Percentiles rank a stretch among this genome's conserved stretches.
Evolutionary conservation across 2,113 vertebrate species (phyloP).

Genomic region (Trochalopteron elliotii): DNA sequence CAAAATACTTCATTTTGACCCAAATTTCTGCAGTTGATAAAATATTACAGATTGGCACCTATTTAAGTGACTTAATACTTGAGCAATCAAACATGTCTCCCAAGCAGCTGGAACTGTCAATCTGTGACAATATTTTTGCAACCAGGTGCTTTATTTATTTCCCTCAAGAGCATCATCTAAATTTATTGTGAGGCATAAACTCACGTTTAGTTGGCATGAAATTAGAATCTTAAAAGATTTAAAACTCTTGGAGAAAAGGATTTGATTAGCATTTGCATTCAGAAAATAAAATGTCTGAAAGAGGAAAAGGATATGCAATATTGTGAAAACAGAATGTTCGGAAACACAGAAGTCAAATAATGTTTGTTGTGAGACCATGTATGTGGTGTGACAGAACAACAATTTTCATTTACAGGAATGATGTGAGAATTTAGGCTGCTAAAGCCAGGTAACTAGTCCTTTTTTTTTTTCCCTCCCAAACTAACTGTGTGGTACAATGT

Average conservation of each 20-base stretch:
- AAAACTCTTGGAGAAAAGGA: background rate
- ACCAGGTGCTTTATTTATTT: background rate
- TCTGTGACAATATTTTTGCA: background rate
- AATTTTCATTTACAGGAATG: background rate
- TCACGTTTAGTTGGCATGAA: background rate
- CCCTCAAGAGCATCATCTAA: background rate
- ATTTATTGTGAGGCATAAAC: background rate
- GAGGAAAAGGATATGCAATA: background rate
- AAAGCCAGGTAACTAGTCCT: background rate
- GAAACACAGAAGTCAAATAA: background rate
- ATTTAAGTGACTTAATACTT: background rate
- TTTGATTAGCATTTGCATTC: background rate
- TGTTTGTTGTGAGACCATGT: background rate
- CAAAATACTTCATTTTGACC: background rate
- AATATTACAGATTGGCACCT: background rate
- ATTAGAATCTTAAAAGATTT: background rate
- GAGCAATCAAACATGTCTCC: background rate
- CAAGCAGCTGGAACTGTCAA: background rate
- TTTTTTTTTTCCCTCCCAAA: accelerated
- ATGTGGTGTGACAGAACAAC: background rate
- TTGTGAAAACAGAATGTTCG: background rate
- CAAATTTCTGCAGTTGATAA: background rate
- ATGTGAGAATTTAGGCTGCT: background rate
- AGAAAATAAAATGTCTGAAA: background rate
- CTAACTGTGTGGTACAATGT: background rate